A percentile compares a stretch with the other conserved stretches of the same genome.
Conservation (phyloP, 2,113 vertebrate genomes). For the Ibidorhyncha struthersii region DNA sequence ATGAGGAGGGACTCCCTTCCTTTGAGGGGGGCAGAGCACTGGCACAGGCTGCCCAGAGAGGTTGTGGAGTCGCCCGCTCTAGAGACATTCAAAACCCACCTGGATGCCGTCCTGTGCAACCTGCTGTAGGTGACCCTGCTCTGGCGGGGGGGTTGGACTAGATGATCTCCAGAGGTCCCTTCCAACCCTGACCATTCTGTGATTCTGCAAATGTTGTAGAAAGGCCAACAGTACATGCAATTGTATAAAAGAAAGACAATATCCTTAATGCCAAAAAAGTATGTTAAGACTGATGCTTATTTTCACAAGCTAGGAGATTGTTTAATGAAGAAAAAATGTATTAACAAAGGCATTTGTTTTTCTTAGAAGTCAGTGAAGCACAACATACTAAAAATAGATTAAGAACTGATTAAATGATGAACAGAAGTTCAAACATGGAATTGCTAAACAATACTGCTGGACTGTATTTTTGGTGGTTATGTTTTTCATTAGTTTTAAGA, state of each 20-base stretch:
- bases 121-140: too few relatives aligned
- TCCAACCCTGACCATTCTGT: too few relatives aligned
- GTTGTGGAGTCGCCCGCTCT: too few relatives aligned
- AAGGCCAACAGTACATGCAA: background rate
- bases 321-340: background rate
- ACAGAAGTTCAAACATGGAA: background rate
- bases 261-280: background rate
- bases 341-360: background rate
- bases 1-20: too few relatives aligned
- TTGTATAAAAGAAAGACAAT: background rate
- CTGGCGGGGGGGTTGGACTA: too few relatives aligned
- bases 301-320: background rate
- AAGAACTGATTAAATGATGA: background rate
- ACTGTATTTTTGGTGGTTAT: accelerated
- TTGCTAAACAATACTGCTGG: background rate
- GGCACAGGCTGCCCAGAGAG: too few relatives aligned
- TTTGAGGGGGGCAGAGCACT: too few relatives aligned
- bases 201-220: background rate
- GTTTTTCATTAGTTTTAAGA: background rate
- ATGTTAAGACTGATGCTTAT: background rate
- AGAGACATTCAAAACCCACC: too few relatives aligned
- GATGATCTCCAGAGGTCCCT: too few relatives aligned
- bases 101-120: too few relatives aligned
- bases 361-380: background rate
- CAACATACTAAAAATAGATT: background rate